Percentiles rank a stretch among this genome's conserved stretches.
phyloP scores from a whole-genome alignment of 1,140 invertebrate species.

The Nasonia longicornis region DNA sequence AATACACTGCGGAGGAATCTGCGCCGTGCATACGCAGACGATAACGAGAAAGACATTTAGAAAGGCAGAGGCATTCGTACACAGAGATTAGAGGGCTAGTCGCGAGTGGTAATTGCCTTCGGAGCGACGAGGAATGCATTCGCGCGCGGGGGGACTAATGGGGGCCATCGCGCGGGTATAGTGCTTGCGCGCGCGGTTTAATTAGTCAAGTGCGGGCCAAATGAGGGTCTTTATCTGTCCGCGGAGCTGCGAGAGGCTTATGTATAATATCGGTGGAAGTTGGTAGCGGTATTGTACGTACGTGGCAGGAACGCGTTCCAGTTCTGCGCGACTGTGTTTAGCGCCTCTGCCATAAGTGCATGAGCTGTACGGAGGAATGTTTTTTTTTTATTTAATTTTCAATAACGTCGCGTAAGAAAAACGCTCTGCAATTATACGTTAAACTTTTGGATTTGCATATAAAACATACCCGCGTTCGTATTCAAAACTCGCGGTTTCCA shows the following conservation, averaged over 20 bases:
- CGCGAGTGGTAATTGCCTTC: not conserved
- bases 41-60: constrained; percentile 1
- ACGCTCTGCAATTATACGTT: too few species aligned
- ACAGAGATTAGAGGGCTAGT: not conserved
- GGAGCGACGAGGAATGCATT: not conserved
- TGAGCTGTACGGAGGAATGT: too few species aligned
- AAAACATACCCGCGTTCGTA: too few species aligned
- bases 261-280: not conserved
- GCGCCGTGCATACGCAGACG: too few species aligned
- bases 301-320: not conserved
- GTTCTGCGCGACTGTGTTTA: not conserved
- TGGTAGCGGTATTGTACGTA: not conserved
- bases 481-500: too few species aligned
- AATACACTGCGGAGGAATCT: too few species aligned
- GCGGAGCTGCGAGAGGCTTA: not conserved
- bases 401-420: too few species aligned
- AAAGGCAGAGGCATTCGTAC: not conserved
- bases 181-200: not conserved
- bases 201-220: not conserved
- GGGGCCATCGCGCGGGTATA: too few species aligned
- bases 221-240: not conserved
- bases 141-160: not conserved
- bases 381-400: too few species aligned
- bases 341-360: not conserved
- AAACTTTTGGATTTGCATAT: too few species aligned